Conservation (phyloP, 2,888 invertebrate species). For the Hypolimnas misippus region DNA sequence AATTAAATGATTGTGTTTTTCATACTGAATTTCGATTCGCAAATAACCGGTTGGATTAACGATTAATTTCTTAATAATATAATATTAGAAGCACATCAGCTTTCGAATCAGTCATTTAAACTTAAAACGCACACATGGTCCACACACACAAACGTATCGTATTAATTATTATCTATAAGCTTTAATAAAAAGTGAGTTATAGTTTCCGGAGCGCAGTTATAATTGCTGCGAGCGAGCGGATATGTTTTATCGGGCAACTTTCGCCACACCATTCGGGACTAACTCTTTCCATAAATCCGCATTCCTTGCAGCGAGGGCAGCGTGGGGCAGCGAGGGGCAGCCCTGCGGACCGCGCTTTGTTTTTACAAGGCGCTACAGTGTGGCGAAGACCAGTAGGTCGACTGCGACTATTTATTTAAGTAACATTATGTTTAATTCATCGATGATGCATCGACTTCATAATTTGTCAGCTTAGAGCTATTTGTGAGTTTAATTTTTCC, state of each 20-base stretch:
- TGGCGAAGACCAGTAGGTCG: constrained; percentile 8
- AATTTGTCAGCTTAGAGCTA: not conserved
- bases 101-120: constrained; percentile 3
- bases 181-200: constrained; percentile 28
- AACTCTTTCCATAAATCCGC: constrained; percentile 57
- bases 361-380: constrained; percentile 19
- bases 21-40: no score
- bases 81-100: not conserved
- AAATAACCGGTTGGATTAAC: no score
- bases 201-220: constrained; percentile 32
- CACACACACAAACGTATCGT: constrained; percentile 1
- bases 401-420: not conserved
- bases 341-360: constrained; percentile 41
- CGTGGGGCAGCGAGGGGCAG: no score
- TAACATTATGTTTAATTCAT: not conserved
- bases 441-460: not conserved
- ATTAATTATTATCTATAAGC: constrained; percentile 15
- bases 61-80: not conserved
- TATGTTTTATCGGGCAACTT: constrained; percentile 38
- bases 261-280: constrained; percentile 29
- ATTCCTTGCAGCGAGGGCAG: constrained; percentile 38
- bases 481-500: no score
- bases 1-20: no score
- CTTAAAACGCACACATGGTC: not conserved
- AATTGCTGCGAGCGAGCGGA: constrained; percentile 47